Conservation (phyloP, 2,113 vertebrate genomes). For the Phasianus colchicus region DNA sequence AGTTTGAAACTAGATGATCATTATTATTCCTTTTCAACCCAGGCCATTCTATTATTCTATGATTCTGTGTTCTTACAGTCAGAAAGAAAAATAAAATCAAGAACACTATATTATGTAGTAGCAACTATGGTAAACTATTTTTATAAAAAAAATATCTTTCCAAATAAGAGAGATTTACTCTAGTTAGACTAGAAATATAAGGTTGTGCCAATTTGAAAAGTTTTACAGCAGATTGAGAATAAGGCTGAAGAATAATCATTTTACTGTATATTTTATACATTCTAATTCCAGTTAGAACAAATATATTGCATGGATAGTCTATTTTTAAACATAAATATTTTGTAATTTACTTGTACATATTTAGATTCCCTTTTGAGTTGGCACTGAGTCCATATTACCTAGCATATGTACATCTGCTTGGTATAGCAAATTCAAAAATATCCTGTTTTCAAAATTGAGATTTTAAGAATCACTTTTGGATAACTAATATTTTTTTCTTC, state of each 20-base stretch:
- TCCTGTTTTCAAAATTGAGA: neutral
- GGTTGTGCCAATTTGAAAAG: neutral
- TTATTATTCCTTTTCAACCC: no score
- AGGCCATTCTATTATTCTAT: no score
- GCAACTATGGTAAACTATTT: neutral
- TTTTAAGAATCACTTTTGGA: neutral
- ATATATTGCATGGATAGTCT: neutral
- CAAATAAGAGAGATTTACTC: neutral
- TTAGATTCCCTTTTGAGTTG: neutral
- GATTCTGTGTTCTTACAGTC: neutral
- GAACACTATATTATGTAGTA: neutral
- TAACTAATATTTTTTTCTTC: neutral
- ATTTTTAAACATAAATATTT: neutral
- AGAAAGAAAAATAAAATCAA: neutral
- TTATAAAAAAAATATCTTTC: neutral
- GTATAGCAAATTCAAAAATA: neutral
- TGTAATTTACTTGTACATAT: neutral
- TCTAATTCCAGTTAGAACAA: neutral
- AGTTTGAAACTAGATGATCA: no score
- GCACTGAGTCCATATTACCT: neutral
- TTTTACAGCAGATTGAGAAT: neutral
- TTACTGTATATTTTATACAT: neutral
- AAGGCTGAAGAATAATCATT: slow-evolving; percentile 1
- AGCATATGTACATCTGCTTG: neutral
- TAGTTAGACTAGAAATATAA: neutral